Conservation (phyloP, 2,888 invertebrate species). For the Dorcus hopei region DNA sequence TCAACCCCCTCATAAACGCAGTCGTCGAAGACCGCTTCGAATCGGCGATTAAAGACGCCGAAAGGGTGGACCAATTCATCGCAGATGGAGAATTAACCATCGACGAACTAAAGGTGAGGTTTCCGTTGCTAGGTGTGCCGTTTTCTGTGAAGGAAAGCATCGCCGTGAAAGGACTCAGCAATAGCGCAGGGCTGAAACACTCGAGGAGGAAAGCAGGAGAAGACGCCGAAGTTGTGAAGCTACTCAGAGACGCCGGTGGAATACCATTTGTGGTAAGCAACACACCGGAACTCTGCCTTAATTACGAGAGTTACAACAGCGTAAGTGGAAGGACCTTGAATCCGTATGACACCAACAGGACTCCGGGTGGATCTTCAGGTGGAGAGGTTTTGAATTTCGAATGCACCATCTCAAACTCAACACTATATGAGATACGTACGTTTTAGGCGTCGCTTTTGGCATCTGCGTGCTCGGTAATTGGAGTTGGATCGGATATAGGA, state of each 20-base stretch:
- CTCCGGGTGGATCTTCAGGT: conserved; percentile 92
- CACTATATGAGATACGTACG: not conserved
- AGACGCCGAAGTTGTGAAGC: conserved; percentile 71
- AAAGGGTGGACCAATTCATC: conserved; percentile 58
- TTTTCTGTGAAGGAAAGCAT: conserved; percentile 73
- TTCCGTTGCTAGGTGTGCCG: conserved; percentile 77
- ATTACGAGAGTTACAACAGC: conserved; percentile 83
- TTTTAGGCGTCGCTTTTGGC: conserved; percentile 62
- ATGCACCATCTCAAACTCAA: not conserved
- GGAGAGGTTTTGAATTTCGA: conserved; percentile 58
- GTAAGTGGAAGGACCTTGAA: conserved; percentile 83
- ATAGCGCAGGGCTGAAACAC: conserved; percentile 37
- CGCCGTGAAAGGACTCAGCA: conserved; percentile 47
- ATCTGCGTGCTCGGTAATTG: conserved; percentile 79
- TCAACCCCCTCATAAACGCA: conserved; percentile 75
- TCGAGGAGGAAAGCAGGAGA: conserved; percentile 53
- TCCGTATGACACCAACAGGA: conserved; percentile 80
- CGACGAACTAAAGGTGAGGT: conserved; percentile 41
- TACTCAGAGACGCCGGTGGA: conserved; percentile 77
- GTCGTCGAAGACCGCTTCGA: conserved; percentile 76
- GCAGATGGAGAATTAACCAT: conserved; percentile 25
- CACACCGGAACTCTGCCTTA: conserved; percentile 90
- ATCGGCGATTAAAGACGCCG: conserved; percentile 70
- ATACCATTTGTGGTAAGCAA: conserved; percentile 89
- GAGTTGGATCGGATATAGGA: conserved; percentile 91